These are phyloP conservation scores for Palaemon carinicauda DNA, from an alignment of 1,140 invertebrate species.

Conservation along the genomic window DNA sequence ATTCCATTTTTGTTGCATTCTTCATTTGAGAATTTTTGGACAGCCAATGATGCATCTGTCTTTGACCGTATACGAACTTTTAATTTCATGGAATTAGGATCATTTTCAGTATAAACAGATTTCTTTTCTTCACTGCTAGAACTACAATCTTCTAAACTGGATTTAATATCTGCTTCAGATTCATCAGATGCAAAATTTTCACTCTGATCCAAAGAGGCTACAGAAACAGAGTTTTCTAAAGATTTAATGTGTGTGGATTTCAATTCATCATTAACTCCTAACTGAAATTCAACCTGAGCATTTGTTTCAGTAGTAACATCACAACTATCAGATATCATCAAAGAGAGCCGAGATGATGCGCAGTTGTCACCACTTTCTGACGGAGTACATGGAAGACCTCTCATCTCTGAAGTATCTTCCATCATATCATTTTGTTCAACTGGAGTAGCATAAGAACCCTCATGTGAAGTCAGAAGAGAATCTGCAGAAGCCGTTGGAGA, in stretches of 20 bases:
- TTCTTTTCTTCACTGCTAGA: not conserved
- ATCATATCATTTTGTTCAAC: not conserved
- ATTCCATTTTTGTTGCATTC: slow-evolving; percentile 42
- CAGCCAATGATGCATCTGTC: not conserved
- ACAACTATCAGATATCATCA: no score
- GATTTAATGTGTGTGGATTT: no score
- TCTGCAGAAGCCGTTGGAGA: slow-evolving; percentile 8
- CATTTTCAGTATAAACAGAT: not conserved
- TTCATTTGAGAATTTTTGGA: slow-evolving; percentile 19
- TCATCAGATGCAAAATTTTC: no score
- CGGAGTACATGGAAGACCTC: not conserved
- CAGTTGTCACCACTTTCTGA: no score
- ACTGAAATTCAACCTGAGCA: no score
- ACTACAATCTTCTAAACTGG: no score
- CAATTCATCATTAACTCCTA: no score
- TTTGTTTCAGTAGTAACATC: no score
- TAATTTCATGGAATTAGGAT: slow-evolving; percentile 17
- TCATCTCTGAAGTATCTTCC: not conserved
- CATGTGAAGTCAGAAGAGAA: not conserved
- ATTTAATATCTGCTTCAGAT: no score
- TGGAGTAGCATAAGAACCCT: not conserved
- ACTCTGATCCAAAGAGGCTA: no score
- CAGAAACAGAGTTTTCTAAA: no score
- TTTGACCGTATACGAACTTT: slow-evolving; percentile 20
- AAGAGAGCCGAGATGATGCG: no score